Conservation (phyloP, 2,888 invertebrate species). For the Drosophila glabriapex region DNA sequence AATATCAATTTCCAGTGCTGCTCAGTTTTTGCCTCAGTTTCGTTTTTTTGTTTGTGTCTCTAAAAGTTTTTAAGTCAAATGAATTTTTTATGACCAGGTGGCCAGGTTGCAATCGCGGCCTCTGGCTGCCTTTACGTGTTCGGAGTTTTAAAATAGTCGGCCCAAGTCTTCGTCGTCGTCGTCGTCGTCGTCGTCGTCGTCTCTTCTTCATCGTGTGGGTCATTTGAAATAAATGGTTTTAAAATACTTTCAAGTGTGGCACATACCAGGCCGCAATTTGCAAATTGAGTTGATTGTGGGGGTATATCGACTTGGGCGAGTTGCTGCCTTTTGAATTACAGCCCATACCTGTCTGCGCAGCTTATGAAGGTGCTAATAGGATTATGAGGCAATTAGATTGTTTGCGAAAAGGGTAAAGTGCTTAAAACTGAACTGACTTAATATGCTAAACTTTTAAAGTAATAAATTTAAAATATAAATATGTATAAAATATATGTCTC, state of each 20-base stretch:
- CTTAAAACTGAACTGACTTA: conserved; percentile 10
- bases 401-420: conserved; percentile 16
- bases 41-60: conserved; percentile 44
- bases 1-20: conserved; percentile 72
- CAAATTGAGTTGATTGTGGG: conserved; percentile 62
- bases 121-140: conserved; percentile 67
- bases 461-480: not conserved
- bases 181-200: conserved; percentile 8
- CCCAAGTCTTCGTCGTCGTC: conserved; percentile 30
- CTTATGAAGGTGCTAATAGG: conserved; percentile 54
- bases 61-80: conserved; percentile 76
- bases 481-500: not conserved
- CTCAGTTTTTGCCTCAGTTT: conserved; percentile 25
- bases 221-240: conserved; percentile 75
- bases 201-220: conserved; percentile 47
- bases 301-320: conserved; percentile 14
- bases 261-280: conserved; percentile 62
- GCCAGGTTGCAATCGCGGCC: conserved; percentile 45
- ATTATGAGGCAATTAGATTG: conserved; percentile 50
- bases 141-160: conserved; percentile 64
- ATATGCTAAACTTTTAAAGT: not conserved
- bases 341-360: conserved; percentile 16
- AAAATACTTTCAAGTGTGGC: conserved; percentile 68
- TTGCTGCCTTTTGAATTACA: conserved; percentile 15
- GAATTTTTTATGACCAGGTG: conserved; percentile 71